phyloP scores from a whole-genome alignment of 2,888 invertebrate species.

The Acleris emargana region DNA sequence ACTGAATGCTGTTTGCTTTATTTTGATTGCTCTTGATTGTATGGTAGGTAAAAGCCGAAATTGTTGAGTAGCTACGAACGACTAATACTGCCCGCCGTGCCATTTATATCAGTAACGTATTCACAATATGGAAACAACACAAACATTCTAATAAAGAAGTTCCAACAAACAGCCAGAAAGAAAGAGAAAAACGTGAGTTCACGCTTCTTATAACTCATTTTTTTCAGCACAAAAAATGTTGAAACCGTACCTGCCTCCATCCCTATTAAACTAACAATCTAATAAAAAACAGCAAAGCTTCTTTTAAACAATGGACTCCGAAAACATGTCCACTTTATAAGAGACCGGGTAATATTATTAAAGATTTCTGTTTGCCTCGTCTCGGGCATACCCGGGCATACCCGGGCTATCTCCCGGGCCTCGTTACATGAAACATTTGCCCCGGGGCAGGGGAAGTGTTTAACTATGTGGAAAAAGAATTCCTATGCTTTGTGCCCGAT shows the following conservation, averaged over 20 bases:
- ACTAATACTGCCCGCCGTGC: too few relatives aligned
- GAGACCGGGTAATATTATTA: constrained; percentile 42
- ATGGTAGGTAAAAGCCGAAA: too few relatives aligned
- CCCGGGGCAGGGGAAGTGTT: constrained; percentile 58
- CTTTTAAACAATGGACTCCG: constrained; percentile 31
- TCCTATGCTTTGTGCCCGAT: constrained; percentile 54
- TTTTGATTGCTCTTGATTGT: too few relatives aligned
- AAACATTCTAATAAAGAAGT: too few relatives aligned
- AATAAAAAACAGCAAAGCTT: constrained; percentile 22
- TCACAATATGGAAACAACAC: too few relatives aligned
- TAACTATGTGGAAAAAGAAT: constrained; percentile 69
- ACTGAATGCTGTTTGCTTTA: too few relatives aligned
- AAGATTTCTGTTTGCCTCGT: constrained; percentile 42
- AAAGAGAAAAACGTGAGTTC: too few relatives aligned
- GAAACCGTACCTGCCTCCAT: neutral
- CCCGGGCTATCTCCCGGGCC: constrained; percentile 40
- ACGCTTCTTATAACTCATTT: too few relatives aligned
- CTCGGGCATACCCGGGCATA: constrained; percentile 36
- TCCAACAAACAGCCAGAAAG: too few relatives aligned
- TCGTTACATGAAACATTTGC: constrained; percentile 60
- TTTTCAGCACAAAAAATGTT: neutral
- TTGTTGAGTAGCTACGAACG: too few relatives aligned
- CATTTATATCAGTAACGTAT: too few relatives aligned
- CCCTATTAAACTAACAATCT: constrained; percentile 19
- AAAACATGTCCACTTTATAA: constrained; percentile 32